These are phyloP conservation scores for Melipona bicolor DNA, from an alignment of 2,888 invertebrate genomes.

Conservation along the genomic window DNA sequence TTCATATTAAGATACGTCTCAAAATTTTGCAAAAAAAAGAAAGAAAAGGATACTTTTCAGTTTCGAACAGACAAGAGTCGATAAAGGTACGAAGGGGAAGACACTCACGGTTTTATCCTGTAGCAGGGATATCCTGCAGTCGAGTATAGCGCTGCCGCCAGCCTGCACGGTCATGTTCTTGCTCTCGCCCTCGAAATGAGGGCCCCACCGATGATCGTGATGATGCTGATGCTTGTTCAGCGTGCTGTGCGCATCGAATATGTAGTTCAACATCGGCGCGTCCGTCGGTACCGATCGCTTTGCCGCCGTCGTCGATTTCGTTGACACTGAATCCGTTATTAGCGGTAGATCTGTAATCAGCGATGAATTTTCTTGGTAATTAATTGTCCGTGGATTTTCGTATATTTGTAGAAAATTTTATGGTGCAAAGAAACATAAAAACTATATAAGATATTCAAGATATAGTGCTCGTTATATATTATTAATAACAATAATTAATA, in stretches of 20 bases:
- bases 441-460: too few species aligned
- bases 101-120: constrained; percentile 90
- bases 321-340: constrained; percentile 65
- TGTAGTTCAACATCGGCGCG: constrained; percentile 90
- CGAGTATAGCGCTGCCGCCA: constrained; percentile 89
- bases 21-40: too few species aligned
- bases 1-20: too few species aligned
- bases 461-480: too few species aligned
- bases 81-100: neutral
- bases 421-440: too few species aligned
- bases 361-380: neutral
- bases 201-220: constrained; percentile 87
- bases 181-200: constrained; percentile 89
- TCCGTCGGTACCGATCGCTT: constrained; percentile 84
- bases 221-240: constrained; percentile 90
- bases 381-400: too few species aligned
- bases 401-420: too few species aligned
- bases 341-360: constrained; percentile 71
- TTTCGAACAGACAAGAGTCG: too few species aligned
- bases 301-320: constrained; percentile 74
- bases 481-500: too few species aligned
- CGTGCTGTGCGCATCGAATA: constrained; percentile 89
- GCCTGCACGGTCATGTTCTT: constrained; percentile 90
- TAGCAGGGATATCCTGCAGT: constrained; percentile 90
- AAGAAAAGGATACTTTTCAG: neutral